phyloP scores from a whole-genome alignment of 1,140 invertebrate genomes.

The Leucophenga varia region DNA sequence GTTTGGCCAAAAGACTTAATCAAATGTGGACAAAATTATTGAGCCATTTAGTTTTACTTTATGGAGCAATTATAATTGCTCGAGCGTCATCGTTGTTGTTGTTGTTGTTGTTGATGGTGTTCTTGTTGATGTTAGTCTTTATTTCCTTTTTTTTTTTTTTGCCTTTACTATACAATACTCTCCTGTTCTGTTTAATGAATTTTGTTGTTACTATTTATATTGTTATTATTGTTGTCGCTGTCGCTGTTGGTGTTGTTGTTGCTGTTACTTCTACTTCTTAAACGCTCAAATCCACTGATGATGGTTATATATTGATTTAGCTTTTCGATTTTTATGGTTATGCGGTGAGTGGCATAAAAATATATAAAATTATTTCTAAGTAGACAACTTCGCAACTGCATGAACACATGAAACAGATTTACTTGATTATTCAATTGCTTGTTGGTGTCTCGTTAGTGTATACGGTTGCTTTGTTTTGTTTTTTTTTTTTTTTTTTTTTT shows the following conservation, averaged over 20 bases:
- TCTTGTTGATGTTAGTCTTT: constrained; percentile 5
- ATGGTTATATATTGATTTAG: constrained; percentile 7
- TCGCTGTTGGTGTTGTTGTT: constrained; percentile 26
- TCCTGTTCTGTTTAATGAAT: neutral
- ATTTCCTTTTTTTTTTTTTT: neutral
- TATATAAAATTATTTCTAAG: no score
- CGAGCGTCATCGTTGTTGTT: no score
- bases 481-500: no score
- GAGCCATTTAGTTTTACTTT: constrained; percentile 55
- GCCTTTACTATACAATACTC: neutral
- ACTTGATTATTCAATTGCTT: no score
- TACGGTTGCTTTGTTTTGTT: no score
- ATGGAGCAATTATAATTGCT: constrained; percentile 44
- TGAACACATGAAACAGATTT: no score
- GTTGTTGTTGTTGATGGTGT: constrained; percentile 11
- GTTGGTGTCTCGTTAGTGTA: no score
- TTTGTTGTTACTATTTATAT: constrained; percentile 3
- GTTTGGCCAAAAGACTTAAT: constrained; percentile 43
- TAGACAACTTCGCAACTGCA: no score
- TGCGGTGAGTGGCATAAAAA: constrained; percentile 52
- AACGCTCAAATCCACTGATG: no score
- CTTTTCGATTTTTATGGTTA: constrained; percentile 49
- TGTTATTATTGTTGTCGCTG: no score
- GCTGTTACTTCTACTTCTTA: no score
- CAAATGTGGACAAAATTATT: constrained; percentile 55